Evolutionary conservation across 2,797 vertebrate species (phyloP), one percentile per base, ranked within the genome.

Genomic region (Anolis apletophallus): DNA sequence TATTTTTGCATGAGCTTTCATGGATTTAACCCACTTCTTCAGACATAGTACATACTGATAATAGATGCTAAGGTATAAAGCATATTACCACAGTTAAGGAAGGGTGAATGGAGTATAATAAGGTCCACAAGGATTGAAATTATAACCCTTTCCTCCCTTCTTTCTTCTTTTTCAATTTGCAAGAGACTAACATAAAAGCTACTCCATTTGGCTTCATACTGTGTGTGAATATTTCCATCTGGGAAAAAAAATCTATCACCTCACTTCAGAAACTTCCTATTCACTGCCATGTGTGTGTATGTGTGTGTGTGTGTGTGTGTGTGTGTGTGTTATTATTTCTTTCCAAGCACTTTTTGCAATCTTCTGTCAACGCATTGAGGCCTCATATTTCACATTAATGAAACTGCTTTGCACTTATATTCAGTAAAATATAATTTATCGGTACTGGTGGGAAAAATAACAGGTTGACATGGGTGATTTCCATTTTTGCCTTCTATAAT

Each of bases 361-460:
- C 7, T 76, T 36, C 40, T 0, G 40, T 0, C 71, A 85, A 3
- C 2, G 1, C 3, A 8, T 0, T 4, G 3, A 1, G 77, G n/a
- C 55, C 55, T 80, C 55, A 83, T 84, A 76, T 40, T 73, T 85
- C 17, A 50, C 14, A 17, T 85, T 55, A 80, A 85, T 83, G 84
- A 86, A 80, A 55, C 69, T 0, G 1, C 1, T 1, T 34, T 80
- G 57, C 46, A 21, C 34, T 59, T 59, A 57, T 32, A 23, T 87
- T 17, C 69, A 79, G 55, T 32, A 55, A 36, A 50, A 23, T 59
- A 83, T 78, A 19, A 10, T 26, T 87, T 87, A 85, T 23, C 74
- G 40, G 36, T 21, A 46, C 5, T 0, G n/a, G 17, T 17, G 32
- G 64, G 55, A 84, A 81, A 19, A 80, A 26, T 1, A 12, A 23